Base-by-base conservation (phyloP, 2,113 vertebrate genomes). In the Macquaria ambigua region DNA sequence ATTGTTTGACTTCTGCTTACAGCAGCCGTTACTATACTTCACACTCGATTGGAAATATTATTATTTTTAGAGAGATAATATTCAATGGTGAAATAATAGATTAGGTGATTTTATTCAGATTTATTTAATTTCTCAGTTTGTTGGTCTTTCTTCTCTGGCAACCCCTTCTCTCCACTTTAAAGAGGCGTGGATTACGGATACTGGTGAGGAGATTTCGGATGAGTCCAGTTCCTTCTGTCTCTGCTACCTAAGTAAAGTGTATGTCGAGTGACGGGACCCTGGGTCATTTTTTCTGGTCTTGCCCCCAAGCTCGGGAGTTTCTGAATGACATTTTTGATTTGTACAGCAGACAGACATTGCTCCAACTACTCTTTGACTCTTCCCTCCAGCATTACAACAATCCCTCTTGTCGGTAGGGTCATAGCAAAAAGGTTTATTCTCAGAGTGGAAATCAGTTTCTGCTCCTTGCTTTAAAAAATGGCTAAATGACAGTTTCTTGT, bases 261-360 rank as follows among this genome's bases (percentile, higher is more conserved):
- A 46, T 15, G 12, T 46, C 4, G 12, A 2, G 66, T 16, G 37
- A 31, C 8, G 16, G 4, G 12, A 74, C 34, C 1, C 28, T 52
- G 0, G 14, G n/a, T 16, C 20, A 62, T 16, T 18, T 61, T n/a
- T 11, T 62, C 43, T 39, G 56, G 56, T 48, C 34, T 14, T 50
- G 41, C 20, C 58, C 58, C 58, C 25, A 23, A 62, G 41, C 41
- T 61, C n/a, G 21, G 12, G n/a, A 74, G 41, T 21, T 61, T 62
- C n/a, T 25, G 15, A 10, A 74, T 31, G 73, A 74, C 18, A 50
- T 48, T 62, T 74, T 48, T 62, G 6, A 62, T 61, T 62, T 61
- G 18, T 14, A 66, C 37, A 62, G 25, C 43, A 20, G 41, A 63
- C 20, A 50, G 73, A 5, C 63, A 48, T 5, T 50, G 28, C 43